Evolutionary conservation across 2,113 vertebrate species (phyloP), one percentile per base, ranked within the genome.

Genomic region (Apteryx owenii): DNA sequence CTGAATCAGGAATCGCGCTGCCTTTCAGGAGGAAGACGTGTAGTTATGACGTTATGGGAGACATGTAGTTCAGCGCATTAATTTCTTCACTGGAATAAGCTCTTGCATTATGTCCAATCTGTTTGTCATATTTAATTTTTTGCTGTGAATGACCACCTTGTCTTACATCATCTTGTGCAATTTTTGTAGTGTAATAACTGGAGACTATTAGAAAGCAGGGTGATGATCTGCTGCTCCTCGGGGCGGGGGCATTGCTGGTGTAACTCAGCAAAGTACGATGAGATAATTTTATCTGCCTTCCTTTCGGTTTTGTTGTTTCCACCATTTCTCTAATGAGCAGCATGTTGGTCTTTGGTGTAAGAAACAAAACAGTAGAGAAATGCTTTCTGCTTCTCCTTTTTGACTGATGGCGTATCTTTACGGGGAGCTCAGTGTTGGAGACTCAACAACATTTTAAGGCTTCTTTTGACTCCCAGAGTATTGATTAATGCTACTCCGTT

Each of bases 301-400:
- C 79, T 94, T 95, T 89, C 36, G 44, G 21, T 51, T 93, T 91
- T 78, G 54, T 91, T 83, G 36, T 93, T 95, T 81, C 38, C 81
- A 46, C 36, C 20, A 6, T 84, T 96, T 93, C 44, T 81, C 22
- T 68, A 94, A 40, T 66, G 8, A 85, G 58, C 54, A 73, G 58
- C 58, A 73, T 85, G 58, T 50, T 69, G 22, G 16, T 76, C 79
- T 77, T 85, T 48, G 48, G 46, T 56, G 29, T 58, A 38, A 82
- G 44, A 65, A 81, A 89, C 51, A 75, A 65, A 80, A 38, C n/a
- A 48, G 33, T 10, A 33, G n/a, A 70, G 64, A 28, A 78, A 66
- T 40, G 69, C 72, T 62, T 82, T 36, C 28, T 58, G 17, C 31
- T 58, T 58, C 17, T 58, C 56, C 18, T 31, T 64, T 53, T 26